phyloP scores from a whole-genome alignment of 2,797 vertebrate species.

The Takifugu ocellatus region DNA sequence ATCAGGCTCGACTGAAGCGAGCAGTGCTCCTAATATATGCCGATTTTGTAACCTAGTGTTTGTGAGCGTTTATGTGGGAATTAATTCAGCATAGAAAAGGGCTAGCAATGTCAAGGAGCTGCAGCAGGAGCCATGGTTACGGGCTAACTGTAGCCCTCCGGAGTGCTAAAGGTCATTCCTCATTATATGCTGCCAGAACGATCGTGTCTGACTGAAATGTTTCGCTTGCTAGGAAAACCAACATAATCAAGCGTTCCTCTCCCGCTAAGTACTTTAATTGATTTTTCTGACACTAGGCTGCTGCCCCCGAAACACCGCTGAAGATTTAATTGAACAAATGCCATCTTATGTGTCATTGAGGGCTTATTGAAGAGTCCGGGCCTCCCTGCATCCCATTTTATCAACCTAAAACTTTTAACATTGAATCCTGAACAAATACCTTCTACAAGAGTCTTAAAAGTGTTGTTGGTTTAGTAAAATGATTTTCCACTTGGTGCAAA shows the following conservation, averaged over 20 bases:
- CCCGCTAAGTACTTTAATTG: conserved; percentile 63
- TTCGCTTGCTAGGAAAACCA: conserved; percentile 52
- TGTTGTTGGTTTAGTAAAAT: too few species aligned
- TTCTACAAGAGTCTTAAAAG: too few species aligned
- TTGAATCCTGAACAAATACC: too few species aligned
- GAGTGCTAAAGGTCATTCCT: conserved; percentile 28
- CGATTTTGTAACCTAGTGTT: background rate
- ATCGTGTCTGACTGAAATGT: conserved; percentile 57
- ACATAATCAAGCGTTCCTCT: conserved; percentile 30
- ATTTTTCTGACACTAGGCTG: conserved; percentile 63
- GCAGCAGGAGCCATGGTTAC: conserved; percentile 16
- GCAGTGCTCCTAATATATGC: conserved; percentile 10
- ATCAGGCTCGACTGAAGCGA: conserved; percentile 22
- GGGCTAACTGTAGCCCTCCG: conserved; percentile 6
- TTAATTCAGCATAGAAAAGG: background rate
- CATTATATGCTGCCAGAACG: conserved; percentile 46
- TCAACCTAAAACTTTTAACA: too few species aligned
- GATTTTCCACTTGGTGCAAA: too few species aligned
- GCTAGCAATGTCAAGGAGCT: background rate
- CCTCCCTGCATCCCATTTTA: too few species aligned
- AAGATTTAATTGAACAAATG: conserved; percentile 63
- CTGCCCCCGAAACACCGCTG: conserved; percentile 48
- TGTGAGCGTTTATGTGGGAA: background rate
- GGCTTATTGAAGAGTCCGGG: conserved; percentile 13
- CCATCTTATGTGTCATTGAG: conserved; percentile 53